phyloP scores from a whole-genome alignment of 2,797 vertebrate species.

The Pseudochirops corinnae region DNA sequence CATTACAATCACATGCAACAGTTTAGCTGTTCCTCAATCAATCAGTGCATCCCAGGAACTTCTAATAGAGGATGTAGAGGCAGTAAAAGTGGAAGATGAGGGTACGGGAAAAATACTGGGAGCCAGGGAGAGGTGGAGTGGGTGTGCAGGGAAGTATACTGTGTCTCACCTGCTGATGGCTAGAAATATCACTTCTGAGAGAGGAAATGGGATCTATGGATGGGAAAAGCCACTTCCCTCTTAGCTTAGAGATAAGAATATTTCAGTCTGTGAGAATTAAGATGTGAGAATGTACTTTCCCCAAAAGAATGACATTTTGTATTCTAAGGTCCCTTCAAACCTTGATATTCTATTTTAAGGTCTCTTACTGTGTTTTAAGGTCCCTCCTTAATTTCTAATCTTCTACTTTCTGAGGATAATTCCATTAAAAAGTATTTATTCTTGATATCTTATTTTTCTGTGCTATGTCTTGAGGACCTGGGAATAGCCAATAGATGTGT shows the following conservation, averaged over 20 bases:
- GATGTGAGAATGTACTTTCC: too few relatives aligned
- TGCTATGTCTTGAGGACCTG: not conserved
- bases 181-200: not conserved
- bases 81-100: not conserved
- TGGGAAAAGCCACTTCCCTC: not conserved
- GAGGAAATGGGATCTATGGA: not conserved
- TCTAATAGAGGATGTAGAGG: not conserved
- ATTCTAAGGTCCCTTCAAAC: too few relatives aligned
- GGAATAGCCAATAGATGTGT: not conserved
- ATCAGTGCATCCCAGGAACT: not conserved
- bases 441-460: not conserved
- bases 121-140: not conserved
- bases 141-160: not conserved
- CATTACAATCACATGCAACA: not conserved
- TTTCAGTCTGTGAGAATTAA: too few relatives aligned
- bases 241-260: not conserved
- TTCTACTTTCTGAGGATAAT: not conserved
- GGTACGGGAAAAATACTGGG: not conserved
- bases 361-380: not conserved
- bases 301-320: too few relatives aligned
- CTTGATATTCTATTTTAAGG: not conserved
- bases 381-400: not conserved
- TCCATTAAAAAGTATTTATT: not conserved
- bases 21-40: not conserved
- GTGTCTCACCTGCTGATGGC: not conserved